Evolutionary conservation across 2,797 vertebrate genomes (phyloP).

Genomic region (Antennarius maculatus): DNA sequence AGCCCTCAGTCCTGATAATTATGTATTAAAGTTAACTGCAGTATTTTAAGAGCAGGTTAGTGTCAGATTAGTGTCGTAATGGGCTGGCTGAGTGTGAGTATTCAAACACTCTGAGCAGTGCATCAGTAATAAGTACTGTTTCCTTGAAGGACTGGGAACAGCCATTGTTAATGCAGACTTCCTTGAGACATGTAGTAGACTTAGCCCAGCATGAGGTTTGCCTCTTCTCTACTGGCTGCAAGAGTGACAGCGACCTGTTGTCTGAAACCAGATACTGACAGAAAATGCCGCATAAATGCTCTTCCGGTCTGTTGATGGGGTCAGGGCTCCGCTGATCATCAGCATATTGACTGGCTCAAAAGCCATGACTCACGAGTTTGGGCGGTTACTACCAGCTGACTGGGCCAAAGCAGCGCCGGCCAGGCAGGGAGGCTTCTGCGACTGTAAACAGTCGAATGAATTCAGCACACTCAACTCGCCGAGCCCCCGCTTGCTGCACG

Average conservation of each 20-base stretch:
- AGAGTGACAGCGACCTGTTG: slow-evolving; percentile 21
- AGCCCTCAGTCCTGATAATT: no score
- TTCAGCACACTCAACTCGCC: slow-evolving; percentile 38
- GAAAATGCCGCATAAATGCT: slow-evolving; percentile 56
- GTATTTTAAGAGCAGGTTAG: no score
- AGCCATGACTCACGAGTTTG: slow-evolving; percentile 67
- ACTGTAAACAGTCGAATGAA: slow-evolving; percentile 27
- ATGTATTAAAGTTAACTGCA: no score
- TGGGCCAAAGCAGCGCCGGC: slow-evolving; percentile 27
- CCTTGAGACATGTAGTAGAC: slow-evolving; percentile 33
- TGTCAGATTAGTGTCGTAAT: no score
- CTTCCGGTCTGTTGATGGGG: slow-evolving; percentile 65
- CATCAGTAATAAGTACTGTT: slow-evolving; percentile 18
- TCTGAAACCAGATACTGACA: slow-evolving; percentile 59
- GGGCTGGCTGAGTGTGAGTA: no score
- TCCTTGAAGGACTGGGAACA: slow-evolving; percentile 41
- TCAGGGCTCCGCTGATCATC: slow-evolving; percentile 65
- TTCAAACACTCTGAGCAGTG: no score
- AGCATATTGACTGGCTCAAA: slow-evolving; percentile 65
- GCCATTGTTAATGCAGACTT: slow-evolving; percentile 27
- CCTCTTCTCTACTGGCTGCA: slow-evolving; percentile 31
- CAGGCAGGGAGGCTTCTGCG: neutral
- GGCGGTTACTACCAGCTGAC: slow-evolving; percentile 45
- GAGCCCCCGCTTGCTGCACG: slow-evolving; percentile 10
- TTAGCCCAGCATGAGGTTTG: slow-evolving; percentile 32